Conservation (phyloP, 2,113 vertebrate species). For the Falcunculus frontatus region DNA sequence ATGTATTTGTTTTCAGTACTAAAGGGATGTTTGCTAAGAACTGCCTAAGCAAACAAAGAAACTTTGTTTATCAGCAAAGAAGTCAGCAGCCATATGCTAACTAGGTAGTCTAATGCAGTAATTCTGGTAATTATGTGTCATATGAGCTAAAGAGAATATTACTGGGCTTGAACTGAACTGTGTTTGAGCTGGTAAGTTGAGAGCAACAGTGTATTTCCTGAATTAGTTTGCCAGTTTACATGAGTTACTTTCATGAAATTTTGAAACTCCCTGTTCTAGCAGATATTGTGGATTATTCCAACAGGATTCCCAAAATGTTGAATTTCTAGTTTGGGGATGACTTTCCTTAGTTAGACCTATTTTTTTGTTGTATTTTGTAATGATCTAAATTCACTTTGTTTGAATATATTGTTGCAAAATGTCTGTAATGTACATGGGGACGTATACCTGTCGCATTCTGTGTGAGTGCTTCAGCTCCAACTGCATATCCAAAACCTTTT, state of each 20-base stretch:
- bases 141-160: not conserved
- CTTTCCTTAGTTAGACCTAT: not conserved
- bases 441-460: not conserved
- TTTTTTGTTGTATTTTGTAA: not conserved
- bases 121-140: not conserved
- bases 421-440: not conserved
- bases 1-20: not conserved
- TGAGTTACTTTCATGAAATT: not conserved
- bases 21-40: not conserved
- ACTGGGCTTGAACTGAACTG: not conserved
- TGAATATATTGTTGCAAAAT: not conserved
- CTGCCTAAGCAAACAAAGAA: not conserved
- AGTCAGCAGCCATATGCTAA: not conserved
- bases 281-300: not conserved
- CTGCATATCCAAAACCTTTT: slow-evolving; percentile 54
- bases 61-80: not conserved
- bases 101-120: not conserved
- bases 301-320: not conserved
- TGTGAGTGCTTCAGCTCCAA: slow-evolving; percentile 9
- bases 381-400: not conserved
- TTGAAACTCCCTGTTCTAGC: not conserved
- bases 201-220: not conserved
- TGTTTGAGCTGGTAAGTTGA: not conserved
- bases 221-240: not conserved
- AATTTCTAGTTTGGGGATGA: not conserved